Base-by-base conservation (phyloP, 2,797 vertebrate genomes). In the Antennarius maculatus region DNA sequence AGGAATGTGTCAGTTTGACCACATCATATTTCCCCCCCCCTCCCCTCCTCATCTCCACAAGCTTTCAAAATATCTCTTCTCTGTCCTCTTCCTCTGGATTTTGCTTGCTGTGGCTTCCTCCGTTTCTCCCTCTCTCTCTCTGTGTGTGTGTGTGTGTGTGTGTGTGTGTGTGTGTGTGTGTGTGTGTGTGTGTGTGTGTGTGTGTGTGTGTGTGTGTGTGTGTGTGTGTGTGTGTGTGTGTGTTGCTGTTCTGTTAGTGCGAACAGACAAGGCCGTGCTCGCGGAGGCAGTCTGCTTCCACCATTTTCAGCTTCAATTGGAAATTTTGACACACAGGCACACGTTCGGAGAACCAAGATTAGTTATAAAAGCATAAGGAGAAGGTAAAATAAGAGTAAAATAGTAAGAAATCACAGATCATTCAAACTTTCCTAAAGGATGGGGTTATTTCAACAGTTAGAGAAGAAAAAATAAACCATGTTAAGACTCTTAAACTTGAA, bases 1-100 rank as follows among this genome's bases (percentile, higher is more conserved):
- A 88, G 88, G 90, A 91, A 92, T 92, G 86, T 90, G 80, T 86
- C 87, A 81, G 66, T 84, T 77, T 88, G 86, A 71, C 81, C 83
- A 50, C 84, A 84, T 81, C 76, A 11, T 75, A 73, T 61, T 63
- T 74, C 67, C 10, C 54, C 72, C 72, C 77, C 23, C 23, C 23
- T 2, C 23, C 23, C 23, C 23, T 23, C n/a, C n/a, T 77, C 72
- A 66, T 80, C 60, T 65, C 71, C 78, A 63, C 76, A 66, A 51
- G 52, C 51, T 60, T 39, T 46, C 52, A 37, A 37, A 58, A 59
- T 3, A 42, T 71, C 65, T 71, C 59, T 42, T 29, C 43, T 54
- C 58, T 16, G 14, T 29, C 46, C 66, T 56, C 48, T 70, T 23
- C 29, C 28, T 17, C 54, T 67, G 56, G 58, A 50, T 58, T 80